Percentiles rank a stretch among this genome's conserved stretches.
These are phyloP conservation scores for Eledona agricola DNA, from an alignment of 2,888 invertebrate genomes.

Conservation along the genomic window DNA sequence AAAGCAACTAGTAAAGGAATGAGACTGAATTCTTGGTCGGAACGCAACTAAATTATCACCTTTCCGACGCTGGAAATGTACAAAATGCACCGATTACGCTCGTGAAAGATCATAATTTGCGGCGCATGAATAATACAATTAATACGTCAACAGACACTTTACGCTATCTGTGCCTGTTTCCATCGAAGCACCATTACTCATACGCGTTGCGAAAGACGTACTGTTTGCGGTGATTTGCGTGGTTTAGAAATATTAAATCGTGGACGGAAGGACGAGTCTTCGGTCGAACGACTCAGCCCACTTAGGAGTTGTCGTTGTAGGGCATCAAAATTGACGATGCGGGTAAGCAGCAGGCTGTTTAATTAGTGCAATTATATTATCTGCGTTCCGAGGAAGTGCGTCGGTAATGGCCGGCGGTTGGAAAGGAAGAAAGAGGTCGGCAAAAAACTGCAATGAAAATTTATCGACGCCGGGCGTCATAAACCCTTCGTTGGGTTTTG, in stretches of 20 bases:
- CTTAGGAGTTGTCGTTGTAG: too few relatives aligned
- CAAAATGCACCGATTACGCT: conserved; percentile 10
- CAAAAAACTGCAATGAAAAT: conserved; percentile 3
- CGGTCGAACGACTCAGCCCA: too few relatives aligned
- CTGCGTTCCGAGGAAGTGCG: conserved; percentile 57
- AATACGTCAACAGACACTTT: conserved; percentile 22
- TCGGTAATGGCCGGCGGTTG: conserved; percentile 58
- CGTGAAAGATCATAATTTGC: conserved; percentile 13
- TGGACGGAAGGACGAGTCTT: too few relatives aligned
- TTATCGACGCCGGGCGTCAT: conserved; percentile 46
- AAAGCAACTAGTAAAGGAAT: too few relatives aligned
- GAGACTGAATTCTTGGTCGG: conserved; percentile 3
- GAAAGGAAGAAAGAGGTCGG: conserved; percentile 29
- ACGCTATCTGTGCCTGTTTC: conserved; percentile 14
- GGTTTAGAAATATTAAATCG: too few relatives aligned
- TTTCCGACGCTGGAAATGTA: conserved; percentile 6
- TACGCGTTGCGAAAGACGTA: too few relatives aligned
- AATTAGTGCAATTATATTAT: conserved; percentile 51
- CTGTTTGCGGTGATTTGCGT: too few relatives aligned
- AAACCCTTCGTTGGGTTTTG: conserved; percentile 52
- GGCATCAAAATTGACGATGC: conserved; percentile 42
- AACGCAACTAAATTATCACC: conserved; percentile 6
- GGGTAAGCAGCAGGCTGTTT: conserved; percentile 42
- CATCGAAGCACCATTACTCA: conserved; percentile 9
- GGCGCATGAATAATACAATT: conserved; percentile 13